phyloP scores from a whole-genome alignment of 2,113 vertebrate genomes.

The Poeciliopsis retropinna region DNA sequence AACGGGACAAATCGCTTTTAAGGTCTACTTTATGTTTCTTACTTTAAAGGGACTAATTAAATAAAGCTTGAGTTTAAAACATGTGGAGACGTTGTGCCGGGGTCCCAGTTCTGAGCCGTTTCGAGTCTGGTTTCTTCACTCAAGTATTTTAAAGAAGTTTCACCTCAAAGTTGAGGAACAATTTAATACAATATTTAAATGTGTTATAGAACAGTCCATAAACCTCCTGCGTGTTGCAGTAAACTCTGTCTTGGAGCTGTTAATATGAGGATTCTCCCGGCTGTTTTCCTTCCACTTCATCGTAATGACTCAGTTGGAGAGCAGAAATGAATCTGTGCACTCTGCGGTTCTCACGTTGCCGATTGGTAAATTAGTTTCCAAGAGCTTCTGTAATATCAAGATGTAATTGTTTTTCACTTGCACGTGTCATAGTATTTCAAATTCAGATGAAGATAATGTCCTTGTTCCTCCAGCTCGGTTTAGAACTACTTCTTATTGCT shows the following conservation, averaged over 20 bases:
- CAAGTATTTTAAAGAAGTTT: not conserved
- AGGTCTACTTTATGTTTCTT: not conserved
- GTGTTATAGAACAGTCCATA: not conserved
- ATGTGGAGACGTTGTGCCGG: not conserved
- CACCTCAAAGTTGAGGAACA: not conserved
- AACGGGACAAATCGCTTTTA: no score
- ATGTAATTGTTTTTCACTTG: not conserved
- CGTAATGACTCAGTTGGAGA: not conserved
- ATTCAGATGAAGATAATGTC: not conserved
- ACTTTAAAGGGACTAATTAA: no score
- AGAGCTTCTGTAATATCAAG: not conserved
- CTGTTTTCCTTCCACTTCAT: not conserved
- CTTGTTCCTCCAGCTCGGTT: not conserved
- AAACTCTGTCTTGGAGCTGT: not conserved
- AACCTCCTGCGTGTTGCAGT: not conserved
- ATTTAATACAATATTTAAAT: not conserved
- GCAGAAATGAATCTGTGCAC: not conserved
- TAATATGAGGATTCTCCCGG: not conserved
- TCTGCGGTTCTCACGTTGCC: not conserved
- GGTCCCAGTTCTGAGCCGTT: not conserved
- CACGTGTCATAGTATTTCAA: not conserved
- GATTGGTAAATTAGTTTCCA: not conserved
- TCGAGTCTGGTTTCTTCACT: not conserved
- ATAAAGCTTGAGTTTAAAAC: no score
- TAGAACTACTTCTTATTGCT: not conserved